Evolutionary conservation across 2,113 vertebrate genomes (phyloP), one percentile per base, ranked within the genome.

Genomic region (Lepidothrix coronata): DNA sequence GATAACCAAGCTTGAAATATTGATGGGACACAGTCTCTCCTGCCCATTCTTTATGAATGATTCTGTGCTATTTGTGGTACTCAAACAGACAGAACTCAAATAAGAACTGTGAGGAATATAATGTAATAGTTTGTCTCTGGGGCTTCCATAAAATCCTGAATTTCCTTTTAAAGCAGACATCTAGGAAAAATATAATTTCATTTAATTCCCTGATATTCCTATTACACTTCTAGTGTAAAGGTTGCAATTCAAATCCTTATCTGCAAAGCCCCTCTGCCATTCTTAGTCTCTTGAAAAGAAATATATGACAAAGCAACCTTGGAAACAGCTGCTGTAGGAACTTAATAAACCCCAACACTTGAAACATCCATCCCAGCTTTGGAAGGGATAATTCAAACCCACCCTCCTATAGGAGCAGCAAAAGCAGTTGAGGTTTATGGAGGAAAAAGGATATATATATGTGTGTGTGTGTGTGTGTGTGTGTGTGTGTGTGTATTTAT

Each of bases 1-100:
- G 96, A 95, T 96, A 96, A 94, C 85, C 62, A 93, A 94, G 91
- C 92, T 77, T 97, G 91, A 97, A 97, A 97, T 96, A 97, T 96
- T 97, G 97, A 96, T 97, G 92, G 95, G 93, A 89, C 67, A 88
- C 72, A 89, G 85, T 86, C 89, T 93, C 89, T 92, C 72, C 67
- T 87, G 92, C 94, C 88, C 80, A 81, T 89, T 96, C 79, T 90
- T 96, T 91, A 85, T 92, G 90, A 97, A 96, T 92, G 91, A 86
- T 96, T 91, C 92, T 83, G n/a, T 75, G 79, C 82, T 95, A 61
- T 93, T 97, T 95, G 92, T 95, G 92, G 90, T 88, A 85, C 89
- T 95, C 96, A 95, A 83, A 95, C 87, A 96, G 94, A 93, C 91
- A 94, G 92, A 89, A 27, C 91, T 95, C 87, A 93, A 93, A 96